Percentiles rank a stretch among this genome's conserved stretches.
These are phyloP conservation scores for Aspidapion aeneum DNA, from an alignment of 2,888 invertebrate species.

Conservation along the genomic window DNA sequence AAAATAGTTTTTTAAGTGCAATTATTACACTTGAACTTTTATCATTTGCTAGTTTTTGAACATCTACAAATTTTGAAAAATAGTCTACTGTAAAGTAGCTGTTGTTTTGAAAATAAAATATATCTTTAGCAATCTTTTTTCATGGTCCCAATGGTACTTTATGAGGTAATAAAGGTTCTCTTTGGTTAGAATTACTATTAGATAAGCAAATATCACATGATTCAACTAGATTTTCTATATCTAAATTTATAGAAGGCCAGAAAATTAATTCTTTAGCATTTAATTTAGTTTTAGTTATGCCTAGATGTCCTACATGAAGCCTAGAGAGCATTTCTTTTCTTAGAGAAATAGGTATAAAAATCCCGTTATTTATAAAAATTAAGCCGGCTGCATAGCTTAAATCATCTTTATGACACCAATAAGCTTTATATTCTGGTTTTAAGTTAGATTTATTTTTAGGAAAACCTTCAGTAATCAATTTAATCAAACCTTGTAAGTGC, in stretches of 20 bases:
- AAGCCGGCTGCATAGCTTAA: background rate
- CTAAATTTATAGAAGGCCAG: background rate
- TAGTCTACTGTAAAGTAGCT: background rate
- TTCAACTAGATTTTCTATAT: background rate
- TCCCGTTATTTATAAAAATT: background rate
- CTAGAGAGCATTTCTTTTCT: background rate
- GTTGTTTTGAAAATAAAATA: background rate
- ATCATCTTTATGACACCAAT: background rate
- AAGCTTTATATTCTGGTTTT: background rate
- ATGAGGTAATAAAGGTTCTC: background rate
- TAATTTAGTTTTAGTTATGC: background rate
- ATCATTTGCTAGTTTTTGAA: background rate
- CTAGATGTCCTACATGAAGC: background rate
- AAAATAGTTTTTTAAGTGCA: background rate
- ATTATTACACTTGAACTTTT: background rate
- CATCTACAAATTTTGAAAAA: background rate
- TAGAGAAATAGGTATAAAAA: background rate
- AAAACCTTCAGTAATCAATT: background rate
- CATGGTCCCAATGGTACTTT: background rate
- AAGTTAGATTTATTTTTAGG: background rate
- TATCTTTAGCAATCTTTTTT: background rate
- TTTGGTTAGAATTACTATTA: no score
- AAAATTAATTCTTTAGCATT: background rate
- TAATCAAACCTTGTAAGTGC: background rate
- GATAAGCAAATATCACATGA: no score